Percentiles rank a stretch among this genome's conserved stretches.
These are phyloP conservation scores for Onychomys torridus DNA, from an alignment of 2,797 vertebrate genomes.

Conservation along the genomic window DNA sequence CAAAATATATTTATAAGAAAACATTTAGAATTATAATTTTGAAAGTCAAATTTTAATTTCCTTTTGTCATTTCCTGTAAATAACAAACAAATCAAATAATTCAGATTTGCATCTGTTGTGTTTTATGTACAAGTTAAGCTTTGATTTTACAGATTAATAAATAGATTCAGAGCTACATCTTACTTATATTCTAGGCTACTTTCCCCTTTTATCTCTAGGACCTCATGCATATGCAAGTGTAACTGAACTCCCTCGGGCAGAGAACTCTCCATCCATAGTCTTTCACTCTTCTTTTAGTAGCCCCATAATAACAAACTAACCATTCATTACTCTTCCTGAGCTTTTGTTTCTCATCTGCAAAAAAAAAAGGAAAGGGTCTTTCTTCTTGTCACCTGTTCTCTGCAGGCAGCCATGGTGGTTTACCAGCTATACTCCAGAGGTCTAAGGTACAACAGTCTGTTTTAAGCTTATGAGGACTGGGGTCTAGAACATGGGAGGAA, in stretches of 20 bases:
- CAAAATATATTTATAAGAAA: not conserved
- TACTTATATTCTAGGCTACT: not conserved
- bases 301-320: not conserved
- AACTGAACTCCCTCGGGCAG: not conserved
- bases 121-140: not conserved
- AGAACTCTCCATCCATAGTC: too few relatives aligned
- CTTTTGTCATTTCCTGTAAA: conserved; percentile 24
- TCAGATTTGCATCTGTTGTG: not conserved
- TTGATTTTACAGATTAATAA: not conserved
- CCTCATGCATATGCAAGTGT: not conserved
- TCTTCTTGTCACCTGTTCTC: not conserved
- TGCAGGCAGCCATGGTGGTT: not conserved
- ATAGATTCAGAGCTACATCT: not conserved
- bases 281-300: not conserved
- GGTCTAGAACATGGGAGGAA: not conserved
- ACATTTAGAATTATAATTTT: not conserved
- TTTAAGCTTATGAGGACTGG: not conserved
- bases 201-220: not conserved
- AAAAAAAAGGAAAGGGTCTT: not conserved
- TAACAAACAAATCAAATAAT: not conserved
- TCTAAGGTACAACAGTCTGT: not conserved
- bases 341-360: not conserved
- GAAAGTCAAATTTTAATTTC: not conserved
- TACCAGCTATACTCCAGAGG: not conserved
- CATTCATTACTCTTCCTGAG: not conserved